Conservation (phyloP, 1,140 invertebrate genomes). For the Dysdera silvatica region DNA sequence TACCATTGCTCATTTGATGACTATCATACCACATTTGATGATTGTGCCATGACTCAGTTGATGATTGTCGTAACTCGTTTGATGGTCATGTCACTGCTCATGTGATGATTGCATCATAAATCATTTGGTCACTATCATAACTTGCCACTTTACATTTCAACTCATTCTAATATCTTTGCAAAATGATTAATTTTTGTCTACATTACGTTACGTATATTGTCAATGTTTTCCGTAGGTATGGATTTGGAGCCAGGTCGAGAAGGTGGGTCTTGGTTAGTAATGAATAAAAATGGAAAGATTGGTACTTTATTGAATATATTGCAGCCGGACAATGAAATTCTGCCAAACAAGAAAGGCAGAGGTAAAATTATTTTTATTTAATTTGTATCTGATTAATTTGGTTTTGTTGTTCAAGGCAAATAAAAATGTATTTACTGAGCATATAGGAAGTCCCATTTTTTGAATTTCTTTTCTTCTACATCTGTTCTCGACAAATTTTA, state of each 20-base stretch:
- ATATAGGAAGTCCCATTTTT: neutral
- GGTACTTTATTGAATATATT: slow-evolving; percentile 62
- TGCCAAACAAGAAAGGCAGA: slow-evolving; percentile 35
- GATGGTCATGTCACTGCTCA: too few species aligned
- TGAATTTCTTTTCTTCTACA: too few species aligned
- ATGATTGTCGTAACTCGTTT: too few species aligned
- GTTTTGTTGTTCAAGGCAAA: neutral
- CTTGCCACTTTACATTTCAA: too few species aligned
- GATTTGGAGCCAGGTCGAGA: slow-evolving; percentile 63
- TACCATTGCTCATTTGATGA: too few species aligned
- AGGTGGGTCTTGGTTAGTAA: slow-evolving; percentile 67
- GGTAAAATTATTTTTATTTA: slow-evolving; percentile 26
- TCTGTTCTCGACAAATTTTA: too few species aligned
- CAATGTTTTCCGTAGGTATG: slow-evolving; percentile 32
- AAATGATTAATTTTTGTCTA: neutral
- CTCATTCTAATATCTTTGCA: too few species aligned
- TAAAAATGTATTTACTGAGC: neutral
- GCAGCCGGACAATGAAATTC: slow-evolving; percentile 33
- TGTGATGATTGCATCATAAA: too few species aligned
- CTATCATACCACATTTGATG: too few species aligned
- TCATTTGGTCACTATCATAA: too few species aligned
- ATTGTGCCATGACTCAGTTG: too few species aligned
- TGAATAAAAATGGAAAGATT: slow-evolving; percentile 52
- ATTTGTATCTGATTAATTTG: too few species aligned
- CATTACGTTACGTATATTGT: neutral